A percentile compares a stretch with the other conserved stretches of the same genome.
Conservation (phyloP, 2,797 vertebrate genomes). For the Poecilia gillii region DNA sequence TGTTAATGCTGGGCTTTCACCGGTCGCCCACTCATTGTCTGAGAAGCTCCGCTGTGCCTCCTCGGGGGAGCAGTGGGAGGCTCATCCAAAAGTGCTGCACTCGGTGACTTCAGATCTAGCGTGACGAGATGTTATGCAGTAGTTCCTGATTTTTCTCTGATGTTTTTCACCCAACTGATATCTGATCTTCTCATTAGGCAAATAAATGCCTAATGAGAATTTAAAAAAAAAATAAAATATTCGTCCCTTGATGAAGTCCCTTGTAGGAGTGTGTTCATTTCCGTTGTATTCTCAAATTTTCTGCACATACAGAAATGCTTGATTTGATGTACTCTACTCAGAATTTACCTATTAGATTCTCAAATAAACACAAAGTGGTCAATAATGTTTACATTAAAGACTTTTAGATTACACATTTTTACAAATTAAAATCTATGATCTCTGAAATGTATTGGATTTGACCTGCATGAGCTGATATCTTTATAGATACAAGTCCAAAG, state of each 20-base stretch:
- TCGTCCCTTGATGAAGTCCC: neutral
- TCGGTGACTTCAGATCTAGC: slow-evolving; percentile 40
- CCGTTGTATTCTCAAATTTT: neutral
- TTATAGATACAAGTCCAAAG: neutral
- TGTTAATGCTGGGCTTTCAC: slow-evolving; percentile 57
- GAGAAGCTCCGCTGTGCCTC: slow-evolving; percentile 31
- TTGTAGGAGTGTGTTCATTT: neutral
- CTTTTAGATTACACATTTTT: neutral
- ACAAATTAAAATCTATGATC: neutral
- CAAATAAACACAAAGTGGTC: neutral
- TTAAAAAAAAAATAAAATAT: neutral
- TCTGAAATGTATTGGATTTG: neutral
- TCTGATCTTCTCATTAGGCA: slow-evolving; percentile 23
- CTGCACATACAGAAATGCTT: neutral
- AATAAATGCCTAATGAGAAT: neutral
- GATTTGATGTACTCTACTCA: neutral
- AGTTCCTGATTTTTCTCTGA: slow-evolving; percentile 37
- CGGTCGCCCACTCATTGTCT: slow-evolving; percentile 51
- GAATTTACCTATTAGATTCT: neutral
- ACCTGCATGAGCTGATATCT: neutral
- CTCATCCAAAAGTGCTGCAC: slow-evolving; percentile 30
- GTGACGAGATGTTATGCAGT: slow-evolving; percentile 32
- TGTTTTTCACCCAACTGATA: slow-evolving; percentile 23
- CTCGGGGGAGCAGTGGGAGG: slow-evolving; percentile 12
- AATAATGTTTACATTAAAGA: neutral